These are phyloP conservation scores for Solea senegalensis DNA, from an alignment of 2,113 vertebrate species.

Conservation along the genomic window DNA sequence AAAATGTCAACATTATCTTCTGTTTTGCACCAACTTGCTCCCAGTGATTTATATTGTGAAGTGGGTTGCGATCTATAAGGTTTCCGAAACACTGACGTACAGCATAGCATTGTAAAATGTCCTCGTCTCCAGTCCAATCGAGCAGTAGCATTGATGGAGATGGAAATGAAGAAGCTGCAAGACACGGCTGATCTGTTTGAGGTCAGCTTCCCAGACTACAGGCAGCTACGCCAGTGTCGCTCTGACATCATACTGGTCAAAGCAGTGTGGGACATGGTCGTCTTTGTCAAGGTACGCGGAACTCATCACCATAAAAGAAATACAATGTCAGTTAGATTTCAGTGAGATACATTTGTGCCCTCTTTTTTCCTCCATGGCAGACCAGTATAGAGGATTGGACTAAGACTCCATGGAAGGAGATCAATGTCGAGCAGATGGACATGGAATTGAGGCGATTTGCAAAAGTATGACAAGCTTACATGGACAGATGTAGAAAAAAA, in stretches of 20 bases:
- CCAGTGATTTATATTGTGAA: too few relatives aligned
- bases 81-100: not conserved
- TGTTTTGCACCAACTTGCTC: too few relatives aligned
- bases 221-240: slow-evolving; percentile 81
- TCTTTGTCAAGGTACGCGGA: slow-evolving; percentile 66
- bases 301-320: too few relatives aligned
- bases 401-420: slow-evolving; percentile 88
- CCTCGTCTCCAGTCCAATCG: slow-evolving; percentile 58
- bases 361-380: slow-evolving; percentile 59
- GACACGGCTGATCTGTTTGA: slow-evolving; percentile 83
- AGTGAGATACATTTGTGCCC: too few relatives aligned
- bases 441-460: slow-evolving; percentile 86
- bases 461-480: slow-evolving; percentile 69
- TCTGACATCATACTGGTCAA: slow-evolving; percentile 81
- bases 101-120: not conserved
- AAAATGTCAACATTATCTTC: too few relatives aligned
- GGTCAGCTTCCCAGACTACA: slow-evolving; percentile 83
- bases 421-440: slow-evolving; percentile 89
- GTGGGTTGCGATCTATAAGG: too few relatives aligned
- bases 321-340: too few relatives aligned
- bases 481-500: too few relatives aligned
- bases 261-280: slow-evolving; percentile 81
- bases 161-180: slow-evolving; percentile 80
- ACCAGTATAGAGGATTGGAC: slow-evolving; percentile 88
- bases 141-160: slow-evolving; percentile 70